phyloP scores from a whole-genome alignment of 1,140 invertebrate genomes.

The Melanaphis sacchari region DNA sequence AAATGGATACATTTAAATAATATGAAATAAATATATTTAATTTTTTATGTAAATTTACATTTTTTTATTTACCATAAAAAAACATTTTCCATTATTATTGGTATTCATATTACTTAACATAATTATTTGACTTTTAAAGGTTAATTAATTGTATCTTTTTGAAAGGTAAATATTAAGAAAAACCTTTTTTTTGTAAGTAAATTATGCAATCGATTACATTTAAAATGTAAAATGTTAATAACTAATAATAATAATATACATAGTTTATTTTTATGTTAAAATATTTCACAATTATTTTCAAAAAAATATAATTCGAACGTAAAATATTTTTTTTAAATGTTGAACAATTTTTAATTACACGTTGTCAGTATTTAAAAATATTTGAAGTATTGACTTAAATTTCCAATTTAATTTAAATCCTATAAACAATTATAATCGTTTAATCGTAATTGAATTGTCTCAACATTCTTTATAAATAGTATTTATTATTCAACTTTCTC shows the following conservation, averaged over 20 bases:
- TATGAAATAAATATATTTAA: neutral
- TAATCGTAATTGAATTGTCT: neutral
- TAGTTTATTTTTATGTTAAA: neutral
- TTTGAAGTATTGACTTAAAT: neutral
- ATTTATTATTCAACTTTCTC: neutral
- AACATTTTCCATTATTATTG: neutral
- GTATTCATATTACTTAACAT: neutral
- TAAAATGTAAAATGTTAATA: neutral
- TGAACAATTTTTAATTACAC: neutral
- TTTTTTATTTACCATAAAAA: neutral
- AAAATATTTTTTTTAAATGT: neutral
- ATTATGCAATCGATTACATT: neutral
- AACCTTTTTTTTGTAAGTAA: neutral
- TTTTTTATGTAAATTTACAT: neutral
- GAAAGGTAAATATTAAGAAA: neutral
- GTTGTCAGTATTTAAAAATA: neutral
- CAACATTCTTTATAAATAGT: neutral
- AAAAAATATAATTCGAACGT: neutral
- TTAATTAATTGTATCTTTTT: conserved; percentile 6
- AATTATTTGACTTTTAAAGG: conserved; percentile 2
- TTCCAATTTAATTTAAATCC: neutral
- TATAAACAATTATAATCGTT: neutral
- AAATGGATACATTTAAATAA: neutral
- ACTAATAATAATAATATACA: neutral
- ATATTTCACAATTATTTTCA: neutral